Conservation (phyloP, 2,113 vertebrate genomes). For the Otis tarda region DNA sequence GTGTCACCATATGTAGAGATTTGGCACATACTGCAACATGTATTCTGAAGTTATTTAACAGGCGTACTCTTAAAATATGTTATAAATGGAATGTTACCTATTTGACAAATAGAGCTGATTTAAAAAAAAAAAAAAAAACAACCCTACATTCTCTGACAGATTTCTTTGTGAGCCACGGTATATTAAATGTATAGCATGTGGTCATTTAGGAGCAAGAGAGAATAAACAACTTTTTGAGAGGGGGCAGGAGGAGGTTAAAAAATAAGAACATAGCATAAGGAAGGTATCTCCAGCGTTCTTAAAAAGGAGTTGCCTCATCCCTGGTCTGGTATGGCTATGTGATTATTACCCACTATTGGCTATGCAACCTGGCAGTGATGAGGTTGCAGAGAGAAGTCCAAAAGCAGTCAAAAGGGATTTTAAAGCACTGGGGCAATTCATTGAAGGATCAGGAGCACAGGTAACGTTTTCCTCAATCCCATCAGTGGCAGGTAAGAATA, state of each 20-base stretch:
- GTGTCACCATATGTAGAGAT: conserved; percentile 64
- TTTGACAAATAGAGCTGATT: neutral
- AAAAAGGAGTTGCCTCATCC: neutral
- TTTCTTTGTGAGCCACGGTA: neutral
- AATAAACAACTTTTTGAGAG: neutral
- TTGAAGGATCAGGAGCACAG: too few species aligned
- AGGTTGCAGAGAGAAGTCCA: too few species aligned
- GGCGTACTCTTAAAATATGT: conserved; percentile 32
- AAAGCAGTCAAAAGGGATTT: too few species aligned
- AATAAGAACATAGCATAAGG: neutral
- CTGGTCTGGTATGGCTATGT: too few species aligned
- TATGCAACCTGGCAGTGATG: too few species aligned
- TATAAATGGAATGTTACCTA: conserved; percentile 7
- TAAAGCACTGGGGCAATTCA: too few species aligned
- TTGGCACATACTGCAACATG: conserved; percentile 35
- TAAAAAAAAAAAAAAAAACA: neutral
- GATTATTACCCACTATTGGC: too few species aligned
- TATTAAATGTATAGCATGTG: neutral
- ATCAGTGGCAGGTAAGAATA: too few species aligned
- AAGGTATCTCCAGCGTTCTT: neutral
- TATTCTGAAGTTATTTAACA: conserved; percentile 69
- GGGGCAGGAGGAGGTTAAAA: neutral
- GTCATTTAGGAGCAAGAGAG: neutral
- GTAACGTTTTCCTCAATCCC: too few species aligned
- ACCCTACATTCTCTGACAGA: neutral